Percentiles rank a stretch among this genome's conserved stretches.
phyloP scores from a whole-genome alignment of 2,888 invertebrate genomes.

The Balanococcus diminutus region DNA sequence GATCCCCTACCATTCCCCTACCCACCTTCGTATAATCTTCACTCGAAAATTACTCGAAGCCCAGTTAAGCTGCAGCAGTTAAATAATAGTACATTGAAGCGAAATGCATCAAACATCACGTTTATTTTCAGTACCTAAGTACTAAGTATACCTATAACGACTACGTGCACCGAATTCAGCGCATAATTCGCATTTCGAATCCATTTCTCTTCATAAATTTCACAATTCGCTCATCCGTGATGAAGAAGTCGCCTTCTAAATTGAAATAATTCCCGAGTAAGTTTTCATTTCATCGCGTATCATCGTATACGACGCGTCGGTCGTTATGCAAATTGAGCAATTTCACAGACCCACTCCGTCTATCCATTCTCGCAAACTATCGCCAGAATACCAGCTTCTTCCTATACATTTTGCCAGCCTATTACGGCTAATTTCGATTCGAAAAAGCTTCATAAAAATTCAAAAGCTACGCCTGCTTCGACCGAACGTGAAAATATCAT shows the following conservation, averaged over 20 bases:
- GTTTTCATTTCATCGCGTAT: neutral
- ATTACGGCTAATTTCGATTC: neutral
- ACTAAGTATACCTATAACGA: too few relatives aligned
- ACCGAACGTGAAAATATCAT: neutral
- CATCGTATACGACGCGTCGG: too few relatives aligned
- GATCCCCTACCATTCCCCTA: neutral
- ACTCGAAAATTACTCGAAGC: neutral
- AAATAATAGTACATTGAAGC: too few relatives aligned
- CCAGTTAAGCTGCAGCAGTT: neutral
- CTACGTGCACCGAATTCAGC: neutral
- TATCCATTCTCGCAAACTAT: too few relatives aligned
- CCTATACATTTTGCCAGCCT: neutral
- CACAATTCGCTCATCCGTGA: neutral
- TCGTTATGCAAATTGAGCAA: slow-evolving; percentile 20
- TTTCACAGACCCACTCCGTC: neutral
- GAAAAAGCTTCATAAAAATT: slow-evolving; percentile 27
- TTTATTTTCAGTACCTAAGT: too few relatives aligned
- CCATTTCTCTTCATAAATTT: neutral
- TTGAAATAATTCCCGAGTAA: neutral
- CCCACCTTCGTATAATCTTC: neutral
- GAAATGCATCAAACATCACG: too few relatives aligned
- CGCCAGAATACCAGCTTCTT: neutral
- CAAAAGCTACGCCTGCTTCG: neutral
- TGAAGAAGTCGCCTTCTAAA: neutral
- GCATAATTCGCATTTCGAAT: neutral